Base-by-base conservation (phyloP, 2,113 vertebrate genomes). In the Paracanthobrama guichenoti region DNA sequence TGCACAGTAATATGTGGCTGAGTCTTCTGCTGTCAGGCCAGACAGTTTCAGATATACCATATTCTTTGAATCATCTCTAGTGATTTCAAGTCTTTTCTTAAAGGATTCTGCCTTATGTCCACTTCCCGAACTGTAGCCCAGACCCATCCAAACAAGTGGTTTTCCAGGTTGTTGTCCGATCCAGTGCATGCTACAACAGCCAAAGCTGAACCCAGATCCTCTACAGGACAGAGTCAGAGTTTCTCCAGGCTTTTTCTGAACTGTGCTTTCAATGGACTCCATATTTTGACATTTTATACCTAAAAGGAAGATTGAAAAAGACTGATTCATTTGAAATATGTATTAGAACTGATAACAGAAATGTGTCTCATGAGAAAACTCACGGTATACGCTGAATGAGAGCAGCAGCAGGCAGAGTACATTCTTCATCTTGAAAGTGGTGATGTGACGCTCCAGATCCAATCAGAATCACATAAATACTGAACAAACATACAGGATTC, bases 1-100 rank as follows among this genome's bases (percentile, higher is more conserved):
- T n/a, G 84, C 87, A 78, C 91, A 93, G 86, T 92, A 90, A 90
- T 91, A 92, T 53, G 91, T 44, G 62, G 88, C 90, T 69, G 85
- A 44, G 75, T 92, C 86, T 50, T 89, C 89, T 84, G 79, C 50
- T 83, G 88, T 86, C 83, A 92, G 1, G 10, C 83, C 89, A 11
- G 77, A 48, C 64, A 87, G 83, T 8, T 86, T 81, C 24, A 90
- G 18, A 66, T 88, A 78, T 60, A 83, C 75, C 3, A 60, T 91
- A 0, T 82, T 85, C 1, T 28, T 88, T 85, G 83, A 89, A 64
- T 81, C 22, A 57, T 90, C 87, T 50, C 62, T 22, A 0, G 24
- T 12, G 18, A 90, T 67, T 44, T 86, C 89, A 82, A 87, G 88
- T 71, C 88, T 86, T 35, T 64, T 86, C n/a, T 57, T 83, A 6